Conservation (phyloP, 2,888 invertebrate genomes). For the Hyalella azteca region DNA sequence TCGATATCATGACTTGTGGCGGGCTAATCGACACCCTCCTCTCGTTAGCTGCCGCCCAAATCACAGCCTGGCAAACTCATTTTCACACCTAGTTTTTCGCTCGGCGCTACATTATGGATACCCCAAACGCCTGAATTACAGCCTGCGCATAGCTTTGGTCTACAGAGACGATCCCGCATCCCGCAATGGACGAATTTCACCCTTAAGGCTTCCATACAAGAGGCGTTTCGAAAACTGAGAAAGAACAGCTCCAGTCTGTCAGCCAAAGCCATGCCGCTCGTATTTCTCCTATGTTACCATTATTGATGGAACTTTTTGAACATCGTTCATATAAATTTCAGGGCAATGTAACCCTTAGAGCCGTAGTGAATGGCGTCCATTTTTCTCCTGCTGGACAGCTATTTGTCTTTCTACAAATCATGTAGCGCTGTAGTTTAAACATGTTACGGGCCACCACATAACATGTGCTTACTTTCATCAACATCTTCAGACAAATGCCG, state of each 20-base stretch:
- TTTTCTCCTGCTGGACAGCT: constrained; percentile 21
- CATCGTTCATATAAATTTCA: constrained; percentile 35
- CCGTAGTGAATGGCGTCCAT: constrained; percentile 28
- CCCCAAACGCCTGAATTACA: constrained; percentile 36
- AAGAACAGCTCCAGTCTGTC: background rate
- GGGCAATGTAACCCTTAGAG: constrained; percentile 31
- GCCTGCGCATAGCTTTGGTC: background rate
- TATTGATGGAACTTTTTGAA: constrained; percentile 25
- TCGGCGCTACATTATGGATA: constrained; percentile 33
- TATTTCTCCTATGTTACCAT: constrained; percentile 30
- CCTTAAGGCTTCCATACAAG: background rate
- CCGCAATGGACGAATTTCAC: background rate
- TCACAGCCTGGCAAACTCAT: constrained; percentile 33
- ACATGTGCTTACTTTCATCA: background rate
- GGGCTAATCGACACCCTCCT: constrained; percentile 31
- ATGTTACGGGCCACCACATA: background rate
- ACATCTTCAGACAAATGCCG: background rate
- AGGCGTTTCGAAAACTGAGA: background rate
- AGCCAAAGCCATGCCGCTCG: background rate
- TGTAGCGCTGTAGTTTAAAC: constrained; percentile 6
- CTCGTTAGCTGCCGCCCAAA: constrained; percentile 36
- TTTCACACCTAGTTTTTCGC: constrained; percentile 26
- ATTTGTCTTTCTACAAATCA: constrained; percentile 33
- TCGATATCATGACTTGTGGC: constrained; percentile 34
- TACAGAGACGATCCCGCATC: background rate